Conservation (phyloP, 2,888 invertebrate species). For the Lithodes maja region DNA sequence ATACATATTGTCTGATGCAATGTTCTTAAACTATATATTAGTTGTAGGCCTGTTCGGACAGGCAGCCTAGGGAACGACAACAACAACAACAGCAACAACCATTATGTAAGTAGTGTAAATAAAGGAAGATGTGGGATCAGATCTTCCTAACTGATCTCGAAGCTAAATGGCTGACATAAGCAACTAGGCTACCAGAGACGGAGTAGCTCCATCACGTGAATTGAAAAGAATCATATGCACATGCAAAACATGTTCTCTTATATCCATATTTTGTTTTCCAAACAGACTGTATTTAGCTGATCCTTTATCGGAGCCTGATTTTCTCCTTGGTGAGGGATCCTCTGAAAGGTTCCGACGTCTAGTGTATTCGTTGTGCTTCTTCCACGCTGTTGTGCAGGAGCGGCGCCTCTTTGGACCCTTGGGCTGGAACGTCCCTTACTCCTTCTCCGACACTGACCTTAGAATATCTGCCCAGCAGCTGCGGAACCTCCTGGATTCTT, state of each 20-base stretch:
- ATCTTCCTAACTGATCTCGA: no score
- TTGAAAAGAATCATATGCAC: no score
- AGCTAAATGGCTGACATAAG: no score
- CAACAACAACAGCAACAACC: no score
- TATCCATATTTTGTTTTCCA: no score
- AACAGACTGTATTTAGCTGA: constrained; percentile 84
- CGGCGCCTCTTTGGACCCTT: constrained; percentile 76
- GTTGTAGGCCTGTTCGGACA: background rate
- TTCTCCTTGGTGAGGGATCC: constrained; percentile 79
- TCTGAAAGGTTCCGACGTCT: constrained; percentile 75
- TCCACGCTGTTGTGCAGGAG: constrained; percentile 77
- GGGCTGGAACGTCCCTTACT: constrained; percentile 77
- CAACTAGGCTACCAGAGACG: no score
- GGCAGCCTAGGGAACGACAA: background rate
- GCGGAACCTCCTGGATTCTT: constrained; percentile 76
- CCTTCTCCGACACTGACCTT: constrained; percentile 77
- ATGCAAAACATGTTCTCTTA: no score
- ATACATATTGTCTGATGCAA: no score
- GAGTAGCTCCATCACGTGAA: no score
- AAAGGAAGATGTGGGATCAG: no score
- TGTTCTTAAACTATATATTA: no score
- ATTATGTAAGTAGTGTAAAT: no score
- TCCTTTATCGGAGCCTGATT: constrained; percentile 90
- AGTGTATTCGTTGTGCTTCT: constrained; percentile 77
- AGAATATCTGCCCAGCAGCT: constrained; percentile 76